These are phyloP conservation scores for Syngnathus scovelli DNA, from an alignment of 2,113 vertebrate genomes.

Conservation along the genomic window DNA sequence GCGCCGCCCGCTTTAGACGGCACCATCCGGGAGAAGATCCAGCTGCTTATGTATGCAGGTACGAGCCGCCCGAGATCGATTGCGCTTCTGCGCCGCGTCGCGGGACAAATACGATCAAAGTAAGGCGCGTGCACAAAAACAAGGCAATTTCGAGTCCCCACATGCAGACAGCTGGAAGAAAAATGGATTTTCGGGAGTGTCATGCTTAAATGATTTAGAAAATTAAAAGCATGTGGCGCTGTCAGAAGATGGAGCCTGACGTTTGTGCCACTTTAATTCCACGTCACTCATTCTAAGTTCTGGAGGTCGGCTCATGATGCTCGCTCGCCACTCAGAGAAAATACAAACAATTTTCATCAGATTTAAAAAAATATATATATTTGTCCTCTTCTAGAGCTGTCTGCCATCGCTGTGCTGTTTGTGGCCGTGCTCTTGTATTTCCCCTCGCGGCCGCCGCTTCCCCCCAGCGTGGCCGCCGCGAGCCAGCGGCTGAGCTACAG, in stretches of 20 bases:
- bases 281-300: conserved; percentile 10
- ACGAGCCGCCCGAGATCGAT: conserved; percentile 30
- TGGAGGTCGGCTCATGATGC: conserved; percentile 10
- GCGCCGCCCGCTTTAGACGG: conserved; percentile 28
- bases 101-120: conserved; percentile 46
- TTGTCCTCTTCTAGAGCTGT: conserved; percentile 75
- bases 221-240: conserved; percentile 59
- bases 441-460: conserved; percentile 86
- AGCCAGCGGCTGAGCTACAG: conserved; percentile 91
- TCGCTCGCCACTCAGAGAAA: not conserved
- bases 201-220: conserved; percentile 73
- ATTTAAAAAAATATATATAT: not conserved
- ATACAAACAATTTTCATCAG: not conserved
- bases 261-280: conserved; percentile 44
- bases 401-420: conserved; percentile 81
- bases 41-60: conserved; percentile 91
- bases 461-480: conserved; percentile 92
- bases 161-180: conserved; percentile 28
- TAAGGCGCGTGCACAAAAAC: not conserved
- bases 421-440: conserved; percentile 83
- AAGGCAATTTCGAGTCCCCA: conserved; percentile 36
- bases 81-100: conserved; percentile 37
- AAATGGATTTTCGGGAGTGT: conserved; percentile 44
- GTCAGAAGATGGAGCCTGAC: conserved; percentile 33
- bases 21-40: conserved; percentile 81